Conservation (phyloP, 2,113 vertebrate species). For the Pseudorasbora parva region DNA sequence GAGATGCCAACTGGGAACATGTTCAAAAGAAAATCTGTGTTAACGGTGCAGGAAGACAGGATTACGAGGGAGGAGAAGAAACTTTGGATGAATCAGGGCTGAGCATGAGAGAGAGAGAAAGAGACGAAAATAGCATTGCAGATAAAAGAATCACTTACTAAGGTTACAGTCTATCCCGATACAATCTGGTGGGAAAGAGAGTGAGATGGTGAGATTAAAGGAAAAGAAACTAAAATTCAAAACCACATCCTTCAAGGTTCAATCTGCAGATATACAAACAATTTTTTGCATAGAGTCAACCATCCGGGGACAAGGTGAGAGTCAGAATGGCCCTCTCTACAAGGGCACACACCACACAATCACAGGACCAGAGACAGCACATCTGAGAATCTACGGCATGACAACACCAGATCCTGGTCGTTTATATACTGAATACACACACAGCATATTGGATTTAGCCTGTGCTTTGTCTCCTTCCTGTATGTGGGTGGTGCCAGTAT, state of each 20-base stretch:
- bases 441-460: background rate
- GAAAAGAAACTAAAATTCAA: slow-evolving; percentile 73
- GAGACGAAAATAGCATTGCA: slow-evolving; percentile 46
- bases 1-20: slow-evolving; percentile 19
- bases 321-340: slow-evolving; percentile 79
- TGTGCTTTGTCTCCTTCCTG: slow-evolving; percentile 47
- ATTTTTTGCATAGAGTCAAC: slow-evolving; percentile 80
- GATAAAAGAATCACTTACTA: slow-evolving; percentile 88
- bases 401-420: background rate
- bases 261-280: slow-evolving; percentile 84
- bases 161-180: slow-evolving; percentile 97
- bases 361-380: slow-evolving; percentile 37
- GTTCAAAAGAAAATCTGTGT: slow-evolving; percentile 10
- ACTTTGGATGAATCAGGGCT: slow-evolving; percentile 4
- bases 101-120: slow-evolving; percentile 34
- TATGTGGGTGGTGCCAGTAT: slow-evolving; percentile 46
- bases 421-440: background rate
- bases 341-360: slow-evolving; percentile 43
- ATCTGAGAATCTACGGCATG: background rate
- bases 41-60: slow-evolving; percentile 41
- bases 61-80: slow-evolving; percentile 30
- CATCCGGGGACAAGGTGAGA: slow-evolving; percentile 90
- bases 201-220: slow-evolving; percentile 84
- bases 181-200: slow-evolving; percentile 92
- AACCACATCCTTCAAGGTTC: slow-evolving; percentile 95